Base-by-base conservation (phyloP, 2,888 invertebrate genomes). In the Hylaea fasciaria region DNA sequence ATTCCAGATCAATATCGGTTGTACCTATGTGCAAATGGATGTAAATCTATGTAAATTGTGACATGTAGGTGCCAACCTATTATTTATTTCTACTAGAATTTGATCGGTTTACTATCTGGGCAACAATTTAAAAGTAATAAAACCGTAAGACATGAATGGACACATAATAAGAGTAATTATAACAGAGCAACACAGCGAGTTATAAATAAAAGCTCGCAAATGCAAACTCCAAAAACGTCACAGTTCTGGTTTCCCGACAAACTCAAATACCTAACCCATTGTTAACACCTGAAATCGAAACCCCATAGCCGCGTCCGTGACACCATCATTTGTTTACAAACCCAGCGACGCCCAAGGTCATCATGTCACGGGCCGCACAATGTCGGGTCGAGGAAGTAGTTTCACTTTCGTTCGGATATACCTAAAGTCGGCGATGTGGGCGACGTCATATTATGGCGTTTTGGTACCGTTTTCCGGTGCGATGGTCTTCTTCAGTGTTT, bases 321-420 rank as follows among this genome's bases (percentile, higher is more conserved):
- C 73, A 69, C 74, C 76, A 72, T 73, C 71, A 75, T 80, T 78
- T 83, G 86, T 85, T 85, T 84, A 85, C 82, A 69, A 79, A 72
- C 72, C 73, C 78, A 78, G 76, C 75, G 76, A 41, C 81, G 78
- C 72, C 70, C 86, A 89, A 88, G 89, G 88, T 80, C 88, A 78
- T 62, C 68, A 70, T 81, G 83, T 85, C 85, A 86, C 78, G 82
- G 82, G 72, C 81, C 78, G 52, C 52, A 79, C 88, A 86, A 85
- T 84, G 80, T 70, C 83, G 76, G 87, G 85, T 87, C 87, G 84
- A 73, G 49, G 58, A 48, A 41, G 28, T 32, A 77, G 74, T 86
- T 86, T 89, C 87, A 86, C 89, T 89, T 88, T 89, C 89, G 66
- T 72, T 73, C 74, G 74, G 70, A 69, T 77, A 81, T 78, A 77